Percentiles rank a stretch among this genome's conserved stretches.
Evolutionary conservation across 1,140 invertebrate species (phyloP).

Genomic region (Bombus balteatus): DNA sequence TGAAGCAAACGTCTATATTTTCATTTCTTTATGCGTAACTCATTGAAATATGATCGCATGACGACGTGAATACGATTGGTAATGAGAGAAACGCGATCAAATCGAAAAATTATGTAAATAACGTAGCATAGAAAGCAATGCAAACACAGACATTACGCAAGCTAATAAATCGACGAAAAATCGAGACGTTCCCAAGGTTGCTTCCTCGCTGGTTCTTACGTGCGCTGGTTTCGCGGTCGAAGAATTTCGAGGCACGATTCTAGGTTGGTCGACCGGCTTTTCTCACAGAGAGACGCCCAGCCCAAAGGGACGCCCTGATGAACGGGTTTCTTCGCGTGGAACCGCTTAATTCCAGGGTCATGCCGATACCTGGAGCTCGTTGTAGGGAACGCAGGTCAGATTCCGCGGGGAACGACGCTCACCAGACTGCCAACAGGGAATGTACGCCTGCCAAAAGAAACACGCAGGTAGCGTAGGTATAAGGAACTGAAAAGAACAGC

Average conservation of each 20-base stretch:
- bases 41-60: too few relatives aligned
- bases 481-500: neutral
- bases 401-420: slow-evolving; percentile 32
- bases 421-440: neutral
- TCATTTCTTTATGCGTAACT: too few relatives aligned
- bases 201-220: neutral
- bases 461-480: neutral
- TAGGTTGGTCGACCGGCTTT: slow-evolving; percentile 23
- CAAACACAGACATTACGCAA: neutral
- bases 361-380: slow-evolving; percentile 51
- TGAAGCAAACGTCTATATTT: too few relatives aligned
- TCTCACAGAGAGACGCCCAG: slow-evolving; percentile 46
- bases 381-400: slow-evolving; percentile 58
- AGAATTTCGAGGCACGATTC: slow-evolving; percentile 47
- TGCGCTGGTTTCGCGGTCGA: neutral
- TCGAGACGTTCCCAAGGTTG: neutral
- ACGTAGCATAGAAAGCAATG: neutral
- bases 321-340: slow-evolving; percentile 69
- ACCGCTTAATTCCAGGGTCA: slow-evolving; percentile 74
- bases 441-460: neutral
- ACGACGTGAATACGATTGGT: too few relatives aligned
- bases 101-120: too few relatives aligned
- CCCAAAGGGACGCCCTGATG: slow-evolving; percentile 62
- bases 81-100: too few relatives aligned
- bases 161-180: neutral